A percentile compares a stretch with the other conserved stretches of the same genome.
Conservation (phyloP, 2,113 vertebrate genomes). For the Hemichromis elongatus region DNA sequence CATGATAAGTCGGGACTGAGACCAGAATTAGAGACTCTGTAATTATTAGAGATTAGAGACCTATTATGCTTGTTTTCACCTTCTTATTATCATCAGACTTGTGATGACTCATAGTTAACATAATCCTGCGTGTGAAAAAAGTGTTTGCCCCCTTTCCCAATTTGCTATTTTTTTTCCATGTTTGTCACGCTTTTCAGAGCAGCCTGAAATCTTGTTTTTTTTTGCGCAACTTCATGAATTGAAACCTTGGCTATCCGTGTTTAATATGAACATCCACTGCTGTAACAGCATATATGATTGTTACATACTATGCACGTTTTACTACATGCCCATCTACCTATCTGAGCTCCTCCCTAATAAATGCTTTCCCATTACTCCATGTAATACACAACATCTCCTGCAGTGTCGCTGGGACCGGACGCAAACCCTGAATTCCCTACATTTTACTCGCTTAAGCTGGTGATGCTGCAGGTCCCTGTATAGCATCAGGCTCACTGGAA, state of each 20-base stretch:
- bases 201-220: neutral
- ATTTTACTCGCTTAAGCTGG: neutral
- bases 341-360: neutral
- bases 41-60: neutral
- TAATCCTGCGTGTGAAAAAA: neutral
- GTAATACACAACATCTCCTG: neutral
- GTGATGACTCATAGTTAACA: neutral
- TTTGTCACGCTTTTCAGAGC: neutral
- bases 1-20: neutral
- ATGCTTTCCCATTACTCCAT: neutral
- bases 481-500: neutral
- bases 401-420: neutral
- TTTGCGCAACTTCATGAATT: too few species aligned
- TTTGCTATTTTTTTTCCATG: fast-evolving
- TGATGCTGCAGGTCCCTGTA: neutral
- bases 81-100: neutral
- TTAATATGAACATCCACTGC: neutral
- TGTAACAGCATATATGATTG: neutral
- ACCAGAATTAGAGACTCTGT: neutral
- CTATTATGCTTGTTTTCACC: neutral
- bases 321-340: neutral
- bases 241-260: neutral
- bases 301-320: too few species aligned
- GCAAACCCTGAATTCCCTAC: neutral
- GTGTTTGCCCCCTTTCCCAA: fast-evolving